A percentile compares a stretch with the other conserved stretches of the same genome.
Evolutionary conservation across 2,113 vertebrate species (phyloP).

Genomic region (Pseudopodoces humilis): DNA sequence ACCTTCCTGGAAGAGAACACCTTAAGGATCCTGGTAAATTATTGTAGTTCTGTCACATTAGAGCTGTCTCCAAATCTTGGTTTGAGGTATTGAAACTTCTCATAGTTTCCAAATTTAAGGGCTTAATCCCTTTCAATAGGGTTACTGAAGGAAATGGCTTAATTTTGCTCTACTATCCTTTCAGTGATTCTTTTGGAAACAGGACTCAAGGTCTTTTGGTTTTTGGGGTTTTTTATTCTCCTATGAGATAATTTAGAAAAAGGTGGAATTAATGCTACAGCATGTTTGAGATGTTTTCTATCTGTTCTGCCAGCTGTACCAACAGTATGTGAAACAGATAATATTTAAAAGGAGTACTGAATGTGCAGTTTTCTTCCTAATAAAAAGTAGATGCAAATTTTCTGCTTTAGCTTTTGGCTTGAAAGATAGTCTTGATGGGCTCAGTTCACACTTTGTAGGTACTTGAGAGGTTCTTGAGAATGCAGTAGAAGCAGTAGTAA

Average conservation of each 20-base stretch:
- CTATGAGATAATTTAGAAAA: neutral
- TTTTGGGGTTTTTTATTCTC: neutral
- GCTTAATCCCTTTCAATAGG: neutral
- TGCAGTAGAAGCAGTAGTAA: neutral
- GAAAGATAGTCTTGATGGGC: neutral
- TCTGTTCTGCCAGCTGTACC: neutral
- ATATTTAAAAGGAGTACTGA: neutral
- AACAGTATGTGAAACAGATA: neutral
- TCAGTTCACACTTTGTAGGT: neutral
- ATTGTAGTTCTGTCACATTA: neutral
- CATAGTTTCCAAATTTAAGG: neutral
- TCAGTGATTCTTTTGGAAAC: neutral
- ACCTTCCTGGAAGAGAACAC: constrained; percentile 93
- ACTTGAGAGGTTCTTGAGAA: neutral
- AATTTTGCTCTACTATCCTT: neutral
- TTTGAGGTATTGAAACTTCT: neutral
- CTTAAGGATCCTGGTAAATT: constrained; percentile 87
- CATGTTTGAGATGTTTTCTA: neutral
- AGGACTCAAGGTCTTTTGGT: neutral
- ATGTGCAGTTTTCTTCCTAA: neutral
- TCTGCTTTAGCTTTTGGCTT: neutral
- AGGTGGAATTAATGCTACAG: neutral
- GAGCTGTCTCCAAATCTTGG: neutral
- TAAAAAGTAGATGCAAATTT: neutral
- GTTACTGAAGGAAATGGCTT: neutral